A percentile compares a stretch with the other conserved stretches of the same genome.
Evolutionary conservation across 2,113 vertebrate species (phyloP).

Genomic region (Tamias sibiricus): DNA sequence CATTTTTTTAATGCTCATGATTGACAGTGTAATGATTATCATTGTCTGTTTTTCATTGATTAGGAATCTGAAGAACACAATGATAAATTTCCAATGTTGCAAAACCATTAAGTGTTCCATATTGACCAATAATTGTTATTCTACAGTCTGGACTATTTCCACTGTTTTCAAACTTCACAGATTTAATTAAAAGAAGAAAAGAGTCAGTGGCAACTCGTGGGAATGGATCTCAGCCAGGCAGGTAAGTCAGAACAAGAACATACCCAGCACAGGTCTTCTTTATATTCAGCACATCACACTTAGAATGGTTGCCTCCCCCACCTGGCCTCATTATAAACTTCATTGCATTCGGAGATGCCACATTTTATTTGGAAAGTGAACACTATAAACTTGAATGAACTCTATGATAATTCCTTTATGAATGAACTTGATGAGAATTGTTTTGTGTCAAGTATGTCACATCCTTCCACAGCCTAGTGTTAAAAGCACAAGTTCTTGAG

Average conservation of each 20-base stretch:
- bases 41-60: neutral
- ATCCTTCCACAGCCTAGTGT: neutral
- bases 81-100: neutral
- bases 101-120: neutral
- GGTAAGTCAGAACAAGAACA: neutral
- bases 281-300: neutral
- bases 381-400: neutral
- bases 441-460: neutral
- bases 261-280: neutral
- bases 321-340: neutral
- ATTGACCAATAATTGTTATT: neutral
- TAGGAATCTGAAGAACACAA: neutral
- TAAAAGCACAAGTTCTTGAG: neutral
- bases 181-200: neutral
- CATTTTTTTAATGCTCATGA: neutral
- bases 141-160: neutral
- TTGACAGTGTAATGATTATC: too few relatives aligned
- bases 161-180: neutral
- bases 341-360: neutral
- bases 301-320: neutral
- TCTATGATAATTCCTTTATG: neutral
- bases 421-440: neutral
- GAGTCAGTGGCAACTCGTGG: neutral
- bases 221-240: neutral
- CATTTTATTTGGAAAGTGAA: neutral